Base-by-base conservation (phyloP, 2,797 vertebrate genomes). In the Pipistrellus pipistrellus region DNA sequence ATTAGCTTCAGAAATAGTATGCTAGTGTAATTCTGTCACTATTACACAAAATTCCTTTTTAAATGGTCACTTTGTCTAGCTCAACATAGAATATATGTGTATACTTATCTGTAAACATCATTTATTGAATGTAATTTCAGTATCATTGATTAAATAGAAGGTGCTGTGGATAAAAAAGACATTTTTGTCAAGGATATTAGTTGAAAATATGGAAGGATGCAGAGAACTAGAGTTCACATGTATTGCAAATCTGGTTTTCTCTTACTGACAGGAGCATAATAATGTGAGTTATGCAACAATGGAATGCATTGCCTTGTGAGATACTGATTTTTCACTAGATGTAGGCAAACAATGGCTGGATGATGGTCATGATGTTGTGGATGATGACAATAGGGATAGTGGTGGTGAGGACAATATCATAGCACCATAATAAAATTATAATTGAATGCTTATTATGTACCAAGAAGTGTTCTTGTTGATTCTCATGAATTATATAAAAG, bases 1-100 rank as follows among this genome's bases (percentile, higher is more conserved):
- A 15, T 92, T 84, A 81, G n/a, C 85, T 87, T 91, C 9, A 83
- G 41, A 44, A 94, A 94, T 18, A 82, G 27, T 12, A 57, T 32
- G 32, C 5, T 53, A 80, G 32, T 41, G 55, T 66, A n/a, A 15
- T 66, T 75, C 41, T 66, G 35, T 18, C 14, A 13, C 82, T 62
- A 53, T 55, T 77, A 75, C 69, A n/a, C 38, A 59, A 59, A 46
- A 59, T 46, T 14, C 6, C 14, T 77, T 90, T 83, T 35, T 62
- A 66, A 88, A 46, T 76, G 10, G 80, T 66, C 25, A 17, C 18
- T 48, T 71, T 92, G 46, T 71, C 17, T 66, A 76, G 10, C 27
- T 78, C 57, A 51, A 32, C 30, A 25, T 23, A 57, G 32, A 83
- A 25, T 30, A 38, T 35, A 38, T 48, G 3, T 85, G 13, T 71